Conservation (phyloP, 1,140 invertebrate genomes). For the Asobara japonica region DNA sequence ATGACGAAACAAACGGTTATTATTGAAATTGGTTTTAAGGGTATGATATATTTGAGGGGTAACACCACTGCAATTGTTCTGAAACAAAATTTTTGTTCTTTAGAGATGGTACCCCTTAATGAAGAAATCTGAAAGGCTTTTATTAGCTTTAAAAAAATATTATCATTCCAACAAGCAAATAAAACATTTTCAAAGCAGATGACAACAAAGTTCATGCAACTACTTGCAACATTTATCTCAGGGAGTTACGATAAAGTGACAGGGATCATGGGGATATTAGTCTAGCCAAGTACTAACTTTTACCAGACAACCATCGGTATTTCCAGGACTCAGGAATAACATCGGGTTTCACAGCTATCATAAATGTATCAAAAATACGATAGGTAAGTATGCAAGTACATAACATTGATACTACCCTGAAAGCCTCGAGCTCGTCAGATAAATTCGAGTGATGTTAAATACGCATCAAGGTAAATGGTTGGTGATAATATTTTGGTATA, state of each 20-base stretch:
- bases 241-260: background rate
- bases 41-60: background rate
- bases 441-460: background rate
- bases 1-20: background rate
- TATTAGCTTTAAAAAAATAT: background rate
- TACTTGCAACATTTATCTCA: background rate
- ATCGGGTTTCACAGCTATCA: background rate
- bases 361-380: background rate
- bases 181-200: background rate
- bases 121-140: too few relatives aligned
- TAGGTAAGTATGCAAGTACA: background rate
- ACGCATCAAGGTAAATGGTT: background rate
- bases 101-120: too few relatives aligned
- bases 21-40: background rate
- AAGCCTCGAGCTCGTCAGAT: slow-evolving; percentile 26
- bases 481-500: background rate
- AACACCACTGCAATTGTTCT: background rate
- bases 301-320: background rate
- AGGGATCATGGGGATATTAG: background rate
- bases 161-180: background rate
- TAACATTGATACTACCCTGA: slow-evolving; percentile 31
- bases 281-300: background rate
- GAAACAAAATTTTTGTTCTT: background rate
- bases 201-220: background rate
- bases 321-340: background rate